phyloP scores from a whole-genome alignment of 2,113 vertebrate species.

The Eurystomus gularis region DNA sequence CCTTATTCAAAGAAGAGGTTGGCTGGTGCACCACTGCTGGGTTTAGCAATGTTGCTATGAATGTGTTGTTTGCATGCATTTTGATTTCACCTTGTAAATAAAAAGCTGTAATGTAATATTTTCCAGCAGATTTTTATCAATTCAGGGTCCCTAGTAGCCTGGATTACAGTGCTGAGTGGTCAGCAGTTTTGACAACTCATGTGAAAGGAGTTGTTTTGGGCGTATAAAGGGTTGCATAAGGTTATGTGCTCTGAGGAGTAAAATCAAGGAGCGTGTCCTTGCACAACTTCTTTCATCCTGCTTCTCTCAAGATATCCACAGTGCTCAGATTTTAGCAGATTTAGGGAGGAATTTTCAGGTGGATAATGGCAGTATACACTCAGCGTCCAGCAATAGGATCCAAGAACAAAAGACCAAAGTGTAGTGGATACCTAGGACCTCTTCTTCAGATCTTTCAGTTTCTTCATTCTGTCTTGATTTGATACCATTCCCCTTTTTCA shows the following conservation, averaged over 20 bases:
- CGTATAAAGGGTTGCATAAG: not conserved
- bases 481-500: not conserved
- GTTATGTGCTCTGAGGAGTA: not conserved
- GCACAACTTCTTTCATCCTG: not conserved
- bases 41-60: not conserved
- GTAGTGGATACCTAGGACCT: rapidly evolving
- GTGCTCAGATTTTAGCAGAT: not conserved
- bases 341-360: not conserved
- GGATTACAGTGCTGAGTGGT: not conserved
- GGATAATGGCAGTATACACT: not conserved
- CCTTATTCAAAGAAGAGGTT: not conserved
- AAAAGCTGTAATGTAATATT: not conserved
- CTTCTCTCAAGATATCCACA: not conserved
- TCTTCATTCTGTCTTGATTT: not conserved
- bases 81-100: not conserved
- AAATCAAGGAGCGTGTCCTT: not conserved
- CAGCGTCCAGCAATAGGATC: not conserved
- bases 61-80: not conserved
- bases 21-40: not conserved
- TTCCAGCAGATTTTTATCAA: not conserved
- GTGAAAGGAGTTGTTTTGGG: not conserved
- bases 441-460: not conserved
- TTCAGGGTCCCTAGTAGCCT: not conserved
- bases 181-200: not conserved
- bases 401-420: not conserved